Conservation (phyloP, 1,140 invertebrate genomes). For the Trichonephila inaurata region DNA sequence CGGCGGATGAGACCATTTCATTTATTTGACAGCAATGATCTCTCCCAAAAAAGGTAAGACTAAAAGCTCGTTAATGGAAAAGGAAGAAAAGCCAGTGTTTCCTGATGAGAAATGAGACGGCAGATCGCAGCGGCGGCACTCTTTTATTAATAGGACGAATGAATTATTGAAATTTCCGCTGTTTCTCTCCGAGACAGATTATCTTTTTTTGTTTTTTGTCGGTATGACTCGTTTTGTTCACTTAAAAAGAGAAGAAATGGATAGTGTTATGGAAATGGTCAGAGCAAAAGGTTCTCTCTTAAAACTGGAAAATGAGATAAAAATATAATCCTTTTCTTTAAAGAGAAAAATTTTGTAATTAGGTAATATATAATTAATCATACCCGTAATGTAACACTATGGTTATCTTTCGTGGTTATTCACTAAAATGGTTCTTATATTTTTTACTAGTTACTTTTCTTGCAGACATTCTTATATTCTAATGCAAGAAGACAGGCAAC, state of each 20-base stretch:
- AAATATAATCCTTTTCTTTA: too few relatives aligned
- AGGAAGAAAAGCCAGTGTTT: neutral
- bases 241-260: too few relatives aligned
- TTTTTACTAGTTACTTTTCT: too few relatives aligned
- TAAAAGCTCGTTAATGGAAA: constrained; percentile 10
- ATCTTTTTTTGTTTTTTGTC: neutral
- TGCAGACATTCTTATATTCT: too few relatives aligned
- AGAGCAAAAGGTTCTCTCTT: neutral
- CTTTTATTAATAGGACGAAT: neutral
- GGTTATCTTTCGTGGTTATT: too few relatives aligned
- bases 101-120: neutral
- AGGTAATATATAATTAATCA: too few relatives aligned
- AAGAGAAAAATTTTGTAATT: too few relatives aligned
- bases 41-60: neutral
- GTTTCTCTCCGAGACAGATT: neutral
- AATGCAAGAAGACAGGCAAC: too few relatives aligned
- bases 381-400: too few relatives aligned
- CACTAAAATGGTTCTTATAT: too few relatives aligned
- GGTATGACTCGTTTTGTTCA: neutral
- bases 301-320: neutral
- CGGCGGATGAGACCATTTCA: neutral
- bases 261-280: neutral
- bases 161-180: constrained; percentile 18
- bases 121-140: neutral
- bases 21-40: neutral